Conservation (phyloP, 2,888 invertebrate species). For the Folsomia candida region DNA sequence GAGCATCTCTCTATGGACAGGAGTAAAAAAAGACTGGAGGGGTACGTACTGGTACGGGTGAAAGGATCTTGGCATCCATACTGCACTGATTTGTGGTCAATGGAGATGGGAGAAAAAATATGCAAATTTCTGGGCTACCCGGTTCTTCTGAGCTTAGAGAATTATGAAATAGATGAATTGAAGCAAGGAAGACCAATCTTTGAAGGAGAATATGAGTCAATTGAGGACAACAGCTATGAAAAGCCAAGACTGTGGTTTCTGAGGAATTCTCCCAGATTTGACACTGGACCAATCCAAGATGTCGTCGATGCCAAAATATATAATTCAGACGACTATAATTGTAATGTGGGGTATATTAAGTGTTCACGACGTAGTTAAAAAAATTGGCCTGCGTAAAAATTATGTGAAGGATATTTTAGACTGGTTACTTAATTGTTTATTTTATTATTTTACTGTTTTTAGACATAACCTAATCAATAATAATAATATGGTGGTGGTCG, state of each 20-base stretch:
- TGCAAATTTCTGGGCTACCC: conserved; percentile 14
- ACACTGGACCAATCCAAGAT: neutral
- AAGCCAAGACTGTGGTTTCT: neutral
- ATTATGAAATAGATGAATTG: neutral
- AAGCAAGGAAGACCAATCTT: neutral
- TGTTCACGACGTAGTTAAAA: no score
- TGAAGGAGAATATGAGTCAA: neutral
- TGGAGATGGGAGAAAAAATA: conserved; percentile 16
- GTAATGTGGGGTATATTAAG: neutral
- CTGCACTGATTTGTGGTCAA: conserved; percentile 29
- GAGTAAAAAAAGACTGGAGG: conserved; percentile 1
- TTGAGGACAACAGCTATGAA: neutral
- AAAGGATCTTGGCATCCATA: conserved; percentile 35
- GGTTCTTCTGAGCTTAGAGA: neutral
- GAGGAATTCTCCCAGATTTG: neutral
- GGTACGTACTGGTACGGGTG: conserved; percentile 32
- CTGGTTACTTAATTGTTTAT: no score
- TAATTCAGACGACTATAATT: neutral
- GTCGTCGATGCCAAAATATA: neutral
- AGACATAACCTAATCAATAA: neutral
- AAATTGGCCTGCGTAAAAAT: no score
- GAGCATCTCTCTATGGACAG: neutral
- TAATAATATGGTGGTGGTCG: neutral
- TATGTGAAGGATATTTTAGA: no score
- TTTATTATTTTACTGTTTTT: neutral